phyloP scores from a whole-genome alignment of 2,888 invertebrate genomes.

The Seladonia tumulorum region DNA sequence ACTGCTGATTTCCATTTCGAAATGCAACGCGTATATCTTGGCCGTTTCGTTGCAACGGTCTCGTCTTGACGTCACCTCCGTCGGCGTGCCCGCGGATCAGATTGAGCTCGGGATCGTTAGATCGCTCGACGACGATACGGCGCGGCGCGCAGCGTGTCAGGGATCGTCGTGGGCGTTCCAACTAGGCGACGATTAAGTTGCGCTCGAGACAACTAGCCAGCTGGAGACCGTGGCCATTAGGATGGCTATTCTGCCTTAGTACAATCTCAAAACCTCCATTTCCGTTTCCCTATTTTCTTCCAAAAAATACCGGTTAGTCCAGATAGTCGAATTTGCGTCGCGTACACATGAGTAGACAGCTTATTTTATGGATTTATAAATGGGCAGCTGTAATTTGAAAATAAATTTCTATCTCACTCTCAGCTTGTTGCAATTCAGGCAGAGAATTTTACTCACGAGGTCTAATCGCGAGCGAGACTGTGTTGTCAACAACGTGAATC shows the following conservation, averaged over 20 bases:
- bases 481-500: no score
- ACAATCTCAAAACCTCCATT: background rate
- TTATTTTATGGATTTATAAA: no score
- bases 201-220: conserved; percentile 13
- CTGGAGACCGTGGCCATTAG: conserved; percentile 6
- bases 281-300: background rate
- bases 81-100: conserved; percentile 16
- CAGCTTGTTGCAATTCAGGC: no score
- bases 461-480: no score
- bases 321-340: no score
- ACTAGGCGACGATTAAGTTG: conserved; percentile 27
- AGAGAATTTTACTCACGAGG: no score
- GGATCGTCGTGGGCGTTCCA: conserved; percentile 28
- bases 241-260: background rate
- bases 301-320: background rate
- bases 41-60: conserved; percentile 4
- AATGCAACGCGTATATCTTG: conserved; percentile 15
- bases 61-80: conserved; percentile 32
- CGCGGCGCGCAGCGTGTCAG: conserved; percentile 9
- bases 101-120: conserved; percentile 26
- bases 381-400: no score
- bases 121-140: conserved; percentile 6
- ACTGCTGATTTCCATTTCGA: background rate
- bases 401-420: no score
- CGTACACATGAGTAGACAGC: no score